Evolutionary conservation across 2,113 vertebrate species (phyloP).

Genomic region (Motacilla tschutschensis): DNA sequence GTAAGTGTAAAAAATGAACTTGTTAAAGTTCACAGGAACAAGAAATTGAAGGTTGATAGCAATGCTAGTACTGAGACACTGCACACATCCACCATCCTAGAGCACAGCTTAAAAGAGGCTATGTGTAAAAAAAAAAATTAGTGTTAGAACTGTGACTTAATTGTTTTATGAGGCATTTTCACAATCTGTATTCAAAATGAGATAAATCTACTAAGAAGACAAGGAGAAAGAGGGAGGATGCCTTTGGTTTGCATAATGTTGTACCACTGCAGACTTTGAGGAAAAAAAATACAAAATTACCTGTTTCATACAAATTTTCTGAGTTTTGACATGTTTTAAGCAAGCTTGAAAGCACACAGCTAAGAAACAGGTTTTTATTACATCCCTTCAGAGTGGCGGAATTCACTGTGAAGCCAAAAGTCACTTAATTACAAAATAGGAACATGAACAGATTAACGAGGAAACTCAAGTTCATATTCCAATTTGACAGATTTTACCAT

Average conservation of each 20-base stretch:
- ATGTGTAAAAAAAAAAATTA: background rate
- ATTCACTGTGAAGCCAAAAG: background rate
- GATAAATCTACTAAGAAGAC: background rate
- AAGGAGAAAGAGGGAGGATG: rapidly evolving
- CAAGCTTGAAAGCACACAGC: background rate
- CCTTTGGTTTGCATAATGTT: background rate
- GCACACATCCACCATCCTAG: background rate
- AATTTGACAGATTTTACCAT: background rate
- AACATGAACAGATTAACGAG: background rate
- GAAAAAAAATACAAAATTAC: background rate
- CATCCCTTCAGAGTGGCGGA: background rate
- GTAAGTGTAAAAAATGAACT: background rate
- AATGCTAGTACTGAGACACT: background rate
- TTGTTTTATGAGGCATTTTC: background rate
- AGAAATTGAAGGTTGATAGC: background rate
- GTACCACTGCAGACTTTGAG: background rate
- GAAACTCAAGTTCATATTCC: background rate
- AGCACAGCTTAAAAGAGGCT: background rate
- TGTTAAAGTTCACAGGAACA: background rate
- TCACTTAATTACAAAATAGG: background rate
- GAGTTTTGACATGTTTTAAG: background rate
- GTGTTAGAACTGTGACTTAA: background rate
- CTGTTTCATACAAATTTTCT: background rate
- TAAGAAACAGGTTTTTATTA: background rate
- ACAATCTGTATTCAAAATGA: background rate